phyloP scores from a whole-genome alignment of 2,113 vertebrate genomes.

The Cinclus cinclus region DNA sequence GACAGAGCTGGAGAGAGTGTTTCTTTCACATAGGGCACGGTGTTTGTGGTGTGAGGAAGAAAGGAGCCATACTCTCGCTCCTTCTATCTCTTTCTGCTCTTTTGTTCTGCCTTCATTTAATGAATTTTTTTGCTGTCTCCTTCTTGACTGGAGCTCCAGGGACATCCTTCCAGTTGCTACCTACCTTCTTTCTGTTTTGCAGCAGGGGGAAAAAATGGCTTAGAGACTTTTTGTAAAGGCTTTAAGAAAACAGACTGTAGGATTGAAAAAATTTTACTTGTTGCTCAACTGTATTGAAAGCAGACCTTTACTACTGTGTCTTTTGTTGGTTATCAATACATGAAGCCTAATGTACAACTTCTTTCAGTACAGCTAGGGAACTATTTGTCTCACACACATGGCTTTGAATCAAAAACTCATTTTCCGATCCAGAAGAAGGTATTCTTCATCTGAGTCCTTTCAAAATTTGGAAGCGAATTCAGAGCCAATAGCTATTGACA shows the following conservation, averaged over 20 bases:
- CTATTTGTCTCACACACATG: not conserved
- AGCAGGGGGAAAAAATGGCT: not conserved
- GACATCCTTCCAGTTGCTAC: not conserved
- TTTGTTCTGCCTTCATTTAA: not conserved
- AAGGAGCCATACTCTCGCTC: accelerated
- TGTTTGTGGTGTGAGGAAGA: not conserved
- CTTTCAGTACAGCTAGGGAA: not conserved
- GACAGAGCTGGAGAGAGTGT: not conserved
- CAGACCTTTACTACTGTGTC: not conserved
- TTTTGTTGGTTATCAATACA: not conserved
- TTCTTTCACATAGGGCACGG: accelerated
- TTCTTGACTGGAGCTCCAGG: not conserved
- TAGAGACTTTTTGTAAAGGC: not conserved
- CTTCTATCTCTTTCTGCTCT: not conserved
- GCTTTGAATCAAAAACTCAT: not conserved
- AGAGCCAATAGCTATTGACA: not conserved
- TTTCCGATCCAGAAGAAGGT: not conserved
- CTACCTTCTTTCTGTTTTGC: not conserved
- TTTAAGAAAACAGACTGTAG: not conserved
- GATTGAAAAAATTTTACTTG: not conserved
- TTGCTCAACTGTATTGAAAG: not conserved
- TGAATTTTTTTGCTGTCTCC: not conserved
- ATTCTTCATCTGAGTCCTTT: not conserved
- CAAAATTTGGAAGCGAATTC: not conserved
- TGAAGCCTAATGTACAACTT: not conserved